A percentile compares a stretch with the other conserved stretches of the same genome.
These are phyloP conservation scores for Scaptomyza reducta DNA, from an alignment of 2,888 invertebrate genomes.

Conservation along the genomic window DNA sequence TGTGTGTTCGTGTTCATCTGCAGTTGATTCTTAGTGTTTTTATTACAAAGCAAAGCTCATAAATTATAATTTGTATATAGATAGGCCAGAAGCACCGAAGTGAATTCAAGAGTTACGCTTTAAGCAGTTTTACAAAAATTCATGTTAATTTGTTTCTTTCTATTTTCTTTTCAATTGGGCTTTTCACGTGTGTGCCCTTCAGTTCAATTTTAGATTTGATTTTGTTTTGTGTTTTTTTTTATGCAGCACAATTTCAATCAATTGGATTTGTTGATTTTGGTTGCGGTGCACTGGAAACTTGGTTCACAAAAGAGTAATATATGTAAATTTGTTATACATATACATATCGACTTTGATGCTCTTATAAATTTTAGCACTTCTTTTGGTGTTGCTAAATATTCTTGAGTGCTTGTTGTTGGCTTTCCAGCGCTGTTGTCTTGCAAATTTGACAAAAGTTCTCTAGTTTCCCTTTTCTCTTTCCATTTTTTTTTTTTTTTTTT, in stretches of 20 bases:
- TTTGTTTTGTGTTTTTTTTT: constrained; percentile 14
- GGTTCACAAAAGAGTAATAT: constrained; percentile 48
- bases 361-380: constrained; percentile 16
- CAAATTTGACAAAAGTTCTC: constrained; percentile 66
- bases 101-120: constrained; percentile 58
- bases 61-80: constrained; percentile 4
- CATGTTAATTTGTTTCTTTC: constrained; percentile 31
- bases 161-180: constrained; percentile 13
- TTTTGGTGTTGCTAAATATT: constrained; percentile 31
- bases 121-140: constrained; percentile 66
- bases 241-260: constrained; percentile 47
- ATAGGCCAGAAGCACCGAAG: constrained; percentile 27
- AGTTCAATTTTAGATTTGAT: constrained; percentile 41
- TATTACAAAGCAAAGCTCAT: constrained; percentile 27
- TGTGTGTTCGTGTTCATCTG: constrained; percentile 15
- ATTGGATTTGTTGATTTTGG: constrained; percentile 38
- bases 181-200: constrained; percentile 30
- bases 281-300: constrained; percentile 42
- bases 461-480: constrained; percentile 57
- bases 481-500: not conserved
- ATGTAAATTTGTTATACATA: constrained; percentile 36
- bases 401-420: constrained; percentile 16
- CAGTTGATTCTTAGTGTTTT: constrained; percentile 1
- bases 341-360: constrained; percentile 25
- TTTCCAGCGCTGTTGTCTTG: constrained; percentile 61